Base-by-base conservation (phyloP, 2,888 invertebrate species). In the Euplexia lucipara region DNA sequence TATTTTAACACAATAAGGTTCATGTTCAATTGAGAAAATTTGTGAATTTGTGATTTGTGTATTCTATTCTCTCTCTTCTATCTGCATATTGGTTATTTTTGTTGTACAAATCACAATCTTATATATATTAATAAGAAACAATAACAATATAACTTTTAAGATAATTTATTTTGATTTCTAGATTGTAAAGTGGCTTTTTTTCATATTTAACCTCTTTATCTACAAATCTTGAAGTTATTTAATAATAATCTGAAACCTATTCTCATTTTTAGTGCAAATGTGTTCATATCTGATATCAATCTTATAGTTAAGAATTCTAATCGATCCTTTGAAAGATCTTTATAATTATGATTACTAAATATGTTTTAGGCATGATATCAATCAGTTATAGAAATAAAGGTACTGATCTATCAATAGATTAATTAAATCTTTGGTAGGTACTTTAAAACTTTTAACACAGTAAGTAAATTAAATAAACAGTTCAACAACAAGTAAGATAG, bases 81-180 rank as follows among this genome's bases (percentile, higher is more conserved):
- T n/a, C n/a, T n/a, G n/a, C n/a, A n/a, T n/a, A n/a, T n/a, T n/a
- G n/a, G n/a, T n/a, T n/a, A n/a, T n/a, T n/a, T n/a, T n/a, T n/a
- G n/a, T n/a, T n/a, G n/a, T n/a, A n/a, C n/a, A n/a, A n/a, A n/a
- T n/a, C n/a, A n/a, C n/a, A n/a, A 44, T 22, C 47, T 16, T 41
- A 26, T 2, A 26, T n/a, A n/a, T n/a, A n/a, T n/a, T n/a, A n/a
- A n/a, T n/a, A n/a, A n/a, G n/a, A n/a, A n/a, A n/a, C n/a, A n/a
- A n/a, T n/a, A n/a, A n/a, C n/a, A n/a, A n/a, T n/a, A n/a, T n/a
- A 26, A 26, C 26, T 26, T 26, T 26, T 26, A 26, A 26, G 26
- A 26, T 2, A 62, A 30, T 47, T 26, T n/a, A 34, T 63, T 26
- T 32, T 14, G n/a, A 63, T 49, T 8, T 14, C 16, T 14, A n/a